Percentiles rank a stretch among this genome's conserved stretches.
These are phyloP conservation scores for Luidia sarsii DNA, from an alignment of 53 echinoderm and acorn worm species.

Conservation along the genomic window DNA sequence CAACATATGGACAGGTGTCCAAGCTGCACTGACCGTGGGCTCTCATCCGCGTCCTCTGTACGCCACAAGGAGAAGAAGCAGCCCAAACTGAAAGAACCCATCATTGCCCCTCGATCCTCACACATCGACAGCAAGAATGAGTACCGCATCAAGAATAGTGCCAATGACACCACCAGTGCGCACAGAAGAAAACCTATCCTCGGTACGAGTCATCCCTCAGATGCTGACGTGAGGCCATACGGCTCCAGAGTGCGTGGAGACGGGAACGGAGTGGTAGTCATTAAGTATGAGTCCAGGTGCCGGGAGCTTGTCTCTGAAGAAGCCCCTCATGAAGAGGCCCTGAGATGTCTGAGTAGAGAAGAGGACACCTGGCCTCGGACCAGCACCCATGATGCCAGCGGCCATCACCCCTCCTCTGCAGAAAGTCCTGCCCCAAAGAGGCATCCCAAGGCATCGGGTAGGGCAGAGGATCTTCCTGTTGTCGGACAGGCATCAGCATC, in stretches of 20 bases:
- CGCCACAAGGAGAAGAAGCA: slow-evolving; percentile 12
- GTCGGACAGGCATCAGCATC: background rate
- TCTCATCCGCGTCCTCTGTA: background rate
- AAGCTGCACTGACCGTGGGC: background rate
- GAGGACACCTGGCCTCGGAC: background rate
- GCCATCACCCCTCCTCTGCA: too few relatives aligned
- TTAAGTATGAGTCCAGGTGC: too few relatives aligned
- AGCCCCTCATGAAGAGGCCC: slow-evolving; percentile 31
- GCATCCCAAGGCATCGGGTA: background rate
- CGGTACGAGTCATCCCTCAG: background rate
- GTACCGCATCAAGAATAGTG: slow-evolving; percentile 19
- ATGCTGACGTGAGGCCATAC: background rate
- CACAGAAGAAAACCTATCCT: slow-evolving; percentile 39
- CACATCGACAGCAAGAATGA: slow-evolving; percentile 9
- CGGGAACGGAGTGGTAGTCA: too few relatives aligned
- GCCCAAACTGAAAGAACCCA: slow-evolving; percentile 29
- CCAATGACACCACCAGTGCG: background rate
- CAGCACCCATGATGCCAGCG: background rate
- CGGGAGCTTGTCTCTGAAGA: slow-evolving; percentile 45
- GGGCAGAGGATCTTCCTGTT: too few relatives aligned
- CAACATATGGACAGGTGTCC: slow-evolving; percentile 12
- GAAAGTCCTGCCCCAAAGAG: too few relatives aligned
- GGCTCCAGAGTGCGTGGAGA: too few relatives aligned
- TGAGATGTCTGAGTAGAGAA: slow-evolving; percentile 11
- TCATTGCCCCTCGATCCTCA: slow-evolving; percentile 13